Evolutionary conservation across 2,888 invertebrate genomes (phyloP).

Genomic region (Melanophora roralis): DNA sequence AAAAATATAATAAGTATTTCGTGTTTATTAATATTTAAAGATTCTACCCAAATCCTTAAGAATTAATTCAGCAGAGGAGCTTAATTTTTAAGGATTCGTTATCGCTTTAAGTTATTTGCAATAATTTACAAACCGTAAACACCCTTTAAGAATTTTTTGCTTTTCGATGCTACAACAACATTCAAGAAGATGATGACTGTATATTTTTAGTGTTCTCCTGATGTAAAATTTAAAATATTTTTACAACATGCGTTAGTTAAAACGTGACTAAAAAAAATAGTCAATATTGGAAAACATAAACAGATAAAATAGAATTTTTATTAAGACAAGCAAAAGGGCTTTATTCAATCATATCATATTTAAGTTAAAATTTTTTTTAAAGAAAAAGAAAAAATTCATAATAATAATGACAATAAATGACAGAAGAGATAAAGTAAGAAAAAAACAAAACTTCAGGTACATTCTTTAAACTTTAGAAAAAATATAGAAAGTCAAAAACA

Average conservation of each 20-base stretch:
- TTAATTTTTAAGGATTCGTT: too few species aligned
- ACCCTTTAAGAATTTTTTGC: too few species aligned
- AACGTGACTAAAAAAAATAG: conserved; percentile 54
- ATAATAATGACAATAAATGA: conserved; percentile 17
- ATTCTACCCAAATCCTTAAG: too few species aligned
- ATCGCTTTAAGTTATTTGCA: too few species aligned
- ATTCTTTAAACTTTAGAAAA: neutral
- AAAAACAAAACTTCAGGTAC: neutral
- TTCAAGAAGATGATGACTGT: too few species aligned
- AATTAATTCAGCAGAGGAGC: too few species aligned
- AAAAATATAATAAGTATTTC: too few species aligned
- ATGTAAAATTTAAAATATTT: conserved; percentile 6
- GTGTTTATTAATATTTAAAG: too few species aligned
- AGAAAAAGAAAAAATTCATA: neutral
- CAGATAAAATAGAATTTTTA: conserved; percentile 24
- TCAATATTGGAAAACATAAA: conserved; percentile 37
- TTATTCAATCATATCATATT: neutral
- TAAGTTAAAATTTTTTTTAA: conserved; percentile 29
- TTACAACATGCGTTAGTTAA: conserved; percentile 47
- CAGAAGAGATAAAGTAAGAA: neutral
- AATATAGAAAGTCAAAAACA: neutral
- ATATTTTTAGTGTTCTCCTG: neutral
- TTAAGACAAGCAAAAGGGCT: conserved; percentile 13
- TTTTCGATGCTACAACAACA: too few species aligned
- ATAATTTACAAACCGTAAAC: too few species aligned